Evolutionary conservation across 2,113 vertebrate species (phyloP).

Genomic region (Calyptomena viridis): DNA sequence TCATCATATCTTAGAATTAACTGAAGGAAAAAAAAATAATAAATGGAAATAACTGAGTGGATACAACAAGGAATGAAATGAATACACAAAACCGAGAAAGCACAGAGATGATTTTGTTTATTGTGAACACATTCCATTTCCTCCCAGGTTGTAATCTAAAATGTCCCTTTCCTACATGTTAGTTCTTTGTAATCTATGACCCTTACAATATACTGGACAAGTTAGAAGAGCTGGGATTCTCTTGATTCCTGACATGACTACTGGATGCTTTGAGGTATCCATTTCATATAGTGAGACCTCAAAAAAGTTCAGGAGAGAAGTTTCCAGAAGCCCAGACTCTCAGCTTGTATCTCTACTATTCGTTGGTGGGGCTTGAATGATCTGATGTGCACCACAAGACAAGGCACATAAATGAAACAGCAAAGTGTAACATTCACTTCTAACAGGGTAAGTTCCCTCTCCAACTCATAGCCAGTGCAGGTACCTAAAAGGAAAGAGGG

Average conservation of each 20-base stretch:
- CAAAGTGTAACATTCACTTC: not conserved
- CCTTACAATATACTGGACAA: not conserved
- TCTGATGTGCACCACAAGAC: not conserved
- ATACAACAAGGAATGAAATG: not conserved
- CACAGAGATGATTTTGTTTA: not conserved
- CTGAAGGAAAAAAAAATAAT: not conserved
- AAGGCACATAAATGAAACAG: not conserved
- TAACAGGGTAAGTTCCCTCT: rapidly evolving
- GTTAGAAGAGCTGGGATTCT: not conserved
- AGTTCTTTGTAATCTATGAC: not conserved
- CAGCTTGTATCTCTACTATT: not conserved
- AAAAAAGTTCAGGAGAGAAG: not conserved
- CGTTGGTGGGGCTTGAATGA: too few relatives aligned
- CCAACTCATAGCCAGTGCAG: not conserved
- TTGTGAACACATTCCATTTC: not conserved
- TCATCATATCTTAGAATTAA: not conserved
- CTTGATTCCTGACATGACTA: not conserved
- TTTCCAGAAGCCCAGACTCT: not conserved
- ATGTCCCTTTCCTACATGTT: not conserved
- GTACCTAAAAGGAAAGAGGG: not conserved
- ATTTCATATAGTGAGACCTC: not conserved
- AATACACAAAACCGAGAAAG: not conserved
- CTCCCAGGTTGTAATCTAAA: not conserved
- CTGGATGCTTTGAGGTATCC: not conserved
- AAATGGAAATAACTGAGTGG: not conserved